Conservation (phyloP, 2,888 invertebrate species). For the Augiades crinisus region DNA sequence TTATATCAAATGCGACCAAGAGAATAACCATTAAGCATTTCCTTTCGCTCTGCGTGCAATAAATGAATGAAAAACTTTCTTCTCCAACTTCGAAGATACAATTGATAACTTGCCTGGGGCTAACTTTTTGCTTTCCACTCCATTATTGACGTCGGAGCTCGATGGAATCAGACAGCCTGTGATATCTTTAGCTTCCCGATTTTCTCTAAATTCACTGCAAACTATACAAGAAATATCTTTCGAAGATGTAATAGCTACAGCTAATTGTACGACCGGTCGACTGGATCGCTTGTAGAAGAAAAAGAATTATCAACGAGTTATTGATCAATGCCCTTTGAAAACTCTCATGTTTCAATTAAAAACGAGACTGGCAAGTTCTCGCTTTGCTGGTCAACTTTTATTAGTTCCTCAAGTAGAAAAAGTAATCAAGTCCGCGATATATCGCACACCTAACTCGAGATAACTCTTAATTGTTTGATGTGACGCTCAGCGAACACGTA, state of each 20-base stretch:
- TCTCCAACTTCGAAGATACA: slow-evolving; percentile 62
- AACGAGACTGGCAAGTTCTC: slow-evolving; percentile 51
- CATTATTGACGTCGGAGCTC: slow-evolving; percentile 61
- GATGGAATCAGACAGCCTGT: slow-evolving; percentile 45
- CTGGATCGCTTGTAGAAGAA: slow-evolving; percentile 1
- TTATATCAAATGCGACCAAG: slow-evolving; percentile 53
- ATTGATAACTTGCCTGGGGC: slow-evolving; percentile 69
- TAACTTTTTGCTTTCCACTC: slow-evolving; percentile 65
- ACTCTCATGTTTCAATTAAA: slow-evolving; percentile 63
- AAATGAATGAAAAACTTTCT: slow-evolving; percentile 68
- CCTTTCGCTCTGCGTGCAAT: slow-evolving; percentile 61
- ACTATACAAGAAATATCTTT: background rate
- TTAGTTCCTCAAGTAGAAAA: slow-evolving; percentile 66
- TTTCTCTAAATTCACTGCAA: slow-evolving; percentile 20
- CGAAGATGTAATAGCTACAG: background rate
- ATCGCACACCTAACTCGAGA: slow-evolving; percentile 58
- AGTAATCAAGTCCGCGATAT: slow-evolving; percentile 70
- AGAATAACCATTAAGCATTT: slow-evolving; percentile 70
- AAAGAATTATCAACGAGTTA: slow-evolving; percentile 22
- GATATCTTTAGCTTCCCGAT: slow-evolving; percentile 46
- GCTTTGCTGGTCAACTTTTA: slow-evolving; percentile 71
- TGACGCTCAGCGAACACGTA: slow-evolving; percentile 46
- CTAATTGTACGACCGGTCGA: background rate
- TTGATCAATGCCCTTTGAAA: slow-evolving; percentile 40
- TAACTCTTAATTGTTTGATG: slow-evolving; percentile 70